A percentile compares a stretch with the other conserved stretches of the same genome.
phyloP scores from a whole-genome alignment of 2,113 vertebrate species.

The Pangasianodon hypophthalmus region DNA sequence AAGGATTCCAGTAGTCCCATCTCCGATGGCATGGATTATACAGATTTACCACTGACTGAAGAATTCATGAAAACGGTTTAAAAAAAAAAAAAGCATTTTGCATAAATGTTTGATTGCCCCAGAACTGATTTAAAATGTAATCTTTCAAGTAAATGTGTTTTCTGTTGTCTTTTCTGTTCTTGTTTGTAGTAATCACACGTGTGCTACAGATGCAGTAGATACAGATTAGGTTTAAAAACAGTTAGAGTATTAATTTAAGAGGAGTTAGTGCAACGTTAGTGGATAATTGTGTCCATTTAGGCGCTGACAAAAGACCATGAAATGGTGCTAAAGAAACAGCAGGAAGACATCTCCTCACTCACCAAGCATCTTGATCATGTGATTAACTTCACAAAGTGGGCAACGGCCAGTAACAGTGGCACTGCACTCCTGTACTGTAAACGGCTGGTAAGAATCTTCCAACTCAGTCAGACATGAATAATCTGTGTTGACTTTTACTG shows the following conservation, averaged over 20 bases:
- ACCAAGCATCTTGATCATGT: conserved; percentile 93
- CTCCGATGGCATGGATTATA: not conserved
- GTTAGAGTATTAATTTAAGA: not conserved
- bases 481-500: not conserved
- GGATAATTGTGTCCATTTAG: conserved; percentile 65
- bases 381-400: conserved; percentile 96
- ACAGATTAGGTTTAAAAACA: not conserved
- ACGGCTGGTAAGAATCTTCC: conserved; percentile 56
- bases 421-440: conserved; percentile 76
- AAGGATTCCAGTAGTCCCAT: not conserved
- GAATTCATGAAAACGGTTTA: not conserved
- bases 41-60: not conserved
- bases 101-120: not conserved
- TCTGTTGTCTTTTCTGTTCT: not conserved
- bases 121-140: not conserved
- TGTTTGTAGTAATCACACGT: not conserved
- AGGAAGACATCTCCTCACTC: conserved; percentile 87
- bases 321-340: conserved; percentile 88
- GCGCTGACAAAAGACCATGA: conserved; percentile 92
- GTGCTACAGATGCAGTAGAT: not conserved
- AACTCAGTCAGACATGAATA: not conserved
- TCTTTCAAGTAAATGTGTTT: not conserved
- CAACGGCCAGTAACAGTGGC: conserved; percentile 92
- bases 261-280: not conserved
- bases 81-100: not conserved